Evolutionary conservation across 2,113 vertebrate genomes (phyloP), one percentile per base, ranked within the genome.

Genomic region (Edolisoma coerulescens): DNA sequence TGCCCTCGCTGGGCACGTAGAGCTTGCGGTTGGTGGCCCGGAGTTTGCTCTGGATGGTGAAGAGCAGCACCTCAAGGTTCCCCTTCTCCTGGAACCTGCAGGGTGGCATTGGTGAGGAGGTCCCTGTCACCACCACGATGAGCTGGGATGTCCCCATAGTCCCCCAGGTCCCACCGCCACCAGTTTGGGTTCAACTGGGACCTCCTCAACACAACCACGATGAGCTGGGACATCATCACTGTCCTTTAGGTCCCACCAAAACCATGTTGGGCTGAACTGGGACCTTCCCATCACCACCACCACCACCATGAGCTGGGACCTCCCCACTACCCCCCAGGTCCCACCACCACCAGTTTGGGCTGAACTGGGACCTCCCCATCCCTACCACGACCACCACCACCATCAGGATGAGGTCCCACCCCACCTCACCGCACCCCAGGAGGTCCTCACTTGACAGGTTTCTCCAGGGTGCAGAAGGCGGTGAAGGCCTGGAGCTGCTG

Each of bases 31-130:
- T 99, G 97, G 98, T 99, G 97, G 99, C 99, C 26, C 99, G 98
- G 53, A 99, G 98, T 70, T 99, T 99, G 98, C 99, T 99, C 98
- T 99, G 99, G 97, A 99, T 99, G 95, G 98, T 99, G 97, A 99
- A 99, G 69, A 99, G 99, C 74, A 99, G 98, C 17, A 99, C 99
- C 93, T 99, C 99, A 33, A 99, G 97, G 93, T 99, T 99, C 13
- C 99, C 99, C 93, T 99, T 99, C 95, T 99, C 99, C 97, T 99
- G 99, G 91, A 99, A 99, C 98, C 99, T 99, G 71, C 1, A 1
- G 1, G 37, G 42, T 3, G 74, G 35, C 35, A 63, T 23, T 5
- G 24, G 9, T 1, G 27, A 39, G 39, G 27, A 45, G 27, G 49
- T 35, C 47, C 11, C 3, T 3, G 76, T 64, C 59, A 78, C 21